Evolutionary conservation across 2,797 vertebrate genomes (phyloP).

Genomic region (Dicrostonyx torquatus): DNA sequence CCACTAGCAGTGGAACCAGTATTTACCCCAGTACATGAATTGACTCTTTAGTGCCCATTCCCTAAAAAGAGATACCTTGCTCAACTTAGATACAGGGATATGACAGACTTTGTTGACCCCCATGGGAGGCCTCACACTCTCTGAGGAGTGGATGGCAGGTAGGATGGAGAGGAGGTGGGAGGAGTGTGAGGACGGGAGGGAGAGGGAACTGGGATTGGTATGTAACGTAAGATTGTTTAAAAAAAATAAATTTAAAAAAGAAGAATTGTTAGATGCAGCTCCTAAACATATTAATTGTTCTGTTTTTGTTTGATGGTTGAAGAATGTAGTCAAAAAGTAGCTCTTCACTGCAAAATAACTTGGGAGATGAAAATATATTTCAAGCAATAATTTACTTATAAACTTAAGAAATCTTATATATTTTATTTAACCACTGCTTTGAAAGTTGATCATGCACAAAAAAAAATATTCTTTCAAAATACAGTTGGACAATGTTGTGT

Average conservation of each 20-base stretch:
- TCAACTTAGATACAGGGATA: too few species aligned
- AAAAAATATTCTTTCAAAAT: slow-evolving; percentile 52
- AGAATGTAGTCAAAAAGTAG: slow-evolving; percentile 1
- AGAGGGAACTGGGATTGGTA: too few species aligned
- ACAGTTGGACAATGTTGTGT: background rate
- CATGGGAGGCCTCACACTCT: too few species aligned
- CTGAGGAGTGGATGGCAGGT: too few species aligned
- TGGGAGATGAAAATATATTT: slow-evolving; percentile 16
- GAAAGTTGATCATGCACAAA: slow-evolving; percentile 48
- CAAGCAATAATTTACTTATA: slow-evolving; percentile 29
- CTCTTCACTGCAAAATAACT: slow-evolving; percentile 10
- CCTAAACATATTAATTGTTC: background rate
- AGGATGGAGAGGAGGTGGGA: too few species aligned
- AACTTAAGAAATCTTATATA: slow-evolving; percentile 38
- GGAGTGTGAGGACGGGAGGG: too few species aligned
- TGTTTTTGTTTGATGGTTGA: background rate
- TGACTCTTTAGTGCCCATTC: too few species aligned
- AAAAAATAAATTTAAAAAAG: background rate
- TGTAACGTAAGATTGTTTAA: too few species aligned
- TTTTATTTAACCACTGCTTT: background rate
- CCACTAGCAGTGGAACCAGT: too few species aligned
- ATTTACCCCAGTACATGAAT: too few species aligned
- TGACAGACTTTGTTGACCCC: too few species aligned
- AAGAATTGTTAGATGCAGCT: background rate
- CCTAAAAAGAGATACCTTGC: too few species aligned